These are phyloP conservation scores for Halictus quadricinctus DNA, from an alignment of 2,888 invertebrate species.

Conservation along the genomic window DNA sequence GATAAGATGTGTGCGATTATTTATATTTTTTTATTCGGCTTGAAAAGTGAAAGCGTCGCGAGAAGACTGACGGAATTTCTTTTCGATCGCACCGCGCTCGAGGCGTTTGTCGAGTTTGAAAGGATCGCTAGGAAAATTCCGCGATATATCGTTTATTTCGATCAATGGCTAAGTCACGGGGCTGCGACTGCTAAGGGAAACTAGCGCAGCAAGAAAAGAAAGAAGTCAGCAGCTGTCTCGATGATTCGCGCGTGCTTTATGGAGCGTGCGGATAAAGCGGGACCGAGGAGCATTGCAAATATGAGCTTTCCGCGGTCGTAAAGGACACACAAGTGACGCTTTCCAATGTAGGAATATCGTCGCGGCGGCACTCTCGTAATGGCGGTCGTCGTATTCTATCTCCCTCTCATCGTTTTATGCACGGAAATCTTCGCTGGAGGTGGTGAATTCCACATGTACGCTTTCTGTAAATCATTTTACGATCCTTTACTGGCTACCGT, in stretches of 20 bases:
- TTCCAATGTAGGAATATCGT: slow-evolving; percentile 35
- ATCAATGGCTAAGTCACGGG: neutral
- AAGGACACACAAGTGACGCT: slow-evolving; percentile 38
- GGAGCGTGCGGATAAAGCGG: slow-evolving; percentile 48
- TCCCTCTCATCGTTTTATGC: slow-evolving; percentile 45
- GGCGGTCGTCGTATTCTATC: slow-evolving; percentile 48
- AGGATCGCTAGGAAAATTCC: neutral
- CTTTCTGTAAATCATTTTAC: slow-evolving; percentile 16
- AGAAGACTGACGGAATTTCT: too few relatives aligned
- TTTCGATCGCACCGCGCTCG: too few relatives aligned
- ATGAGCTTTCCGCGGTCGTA: slow-evolving; percentile 36
- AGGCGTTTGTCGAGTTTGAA: neutral
- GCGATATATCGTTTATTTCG: neutral
- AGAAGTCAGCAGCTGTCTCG: slow-evolving; percentile 23
- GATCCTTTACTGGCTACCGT: slow-evolving; percentile 22
- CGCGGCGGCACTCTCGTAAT: slow-evolving; percentile 38
- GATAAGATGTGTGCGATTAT: too few relatives aligned
- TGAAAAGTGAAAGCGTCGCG: too few relatives aligned
- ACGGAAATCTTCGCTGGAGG: slow-evolving; percentile 32
- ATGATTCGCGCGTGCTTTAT: slow-evolving; percentile 54
- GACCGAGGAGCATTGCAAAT: slow-evolving; percentile 48
- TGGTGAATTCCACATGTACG: slow-evolving; percentile 29
- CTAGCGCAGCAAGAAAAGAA: slow-evolving; percentile 15
- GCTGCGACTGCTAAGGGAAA: neutral
- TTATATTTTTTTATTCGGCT: too few relatives aligned